Evolutionary conservation across 2,797 vertebrate species (phyloP), one percentile per base, ranked within the genome.

Genomic region (Danionella dracula): DNA sequence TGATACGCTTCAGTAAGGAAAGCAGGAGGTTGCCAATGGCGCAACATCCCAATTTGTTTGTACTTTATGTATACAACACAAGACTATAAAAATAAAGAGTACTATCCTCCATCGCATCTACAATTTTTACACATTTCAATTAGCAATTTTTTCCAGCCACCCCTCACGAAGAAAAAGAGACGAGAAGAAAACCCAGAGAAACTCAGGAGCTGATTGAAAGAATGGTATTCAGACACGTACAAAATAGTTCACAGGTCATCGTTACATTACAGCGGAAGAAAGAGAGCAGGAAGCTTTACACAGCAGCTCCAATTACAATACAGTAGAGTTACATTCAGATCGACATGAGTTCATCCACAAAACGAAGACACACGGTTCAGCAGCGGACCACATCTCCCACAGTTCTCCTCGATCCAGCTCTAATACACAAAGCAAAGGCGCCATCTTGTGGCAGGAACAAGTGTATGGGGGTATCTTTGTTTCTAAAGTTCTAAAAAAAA

Each of bases 281-380:
- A 83, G 65, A 81, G 66, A 81, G 85, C 85, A 87, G 82, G 81
- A 81, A 69, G 84, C 77, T 84, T 61, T 80, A 76, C 82, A 79
- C 76, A 88, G 84, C 83, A 87, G 81, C 78, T 76, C 84, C 84
- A 76, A 83, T 45, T 49, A 72, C 60, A 27, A 38, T 62, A 75
- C 50, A 61, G 34, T 54, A 59, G 56, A 63, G 20, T 76, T 86
- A 90, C 86, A 89, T 88, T 89, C 87, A 87, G 69, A 81, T 77
- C 74, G 76, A 71, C 40, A 82, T 74, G 72, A 57, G 76, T 79
- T 65, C 61, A 66, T 68, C 76, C 41, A 80, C 66, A 46, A 41
- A 46, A 41, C n/a, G n/a, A 46, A 41, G 12, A 35, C 37, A 68
- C 59, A 20, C 62, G 16, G 21, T 35, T 31, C 29, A 19, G 45